Conservation (phyloP, 92 coral and sea anemone genomes). For the Epizoanthus rinbou region DNA sequence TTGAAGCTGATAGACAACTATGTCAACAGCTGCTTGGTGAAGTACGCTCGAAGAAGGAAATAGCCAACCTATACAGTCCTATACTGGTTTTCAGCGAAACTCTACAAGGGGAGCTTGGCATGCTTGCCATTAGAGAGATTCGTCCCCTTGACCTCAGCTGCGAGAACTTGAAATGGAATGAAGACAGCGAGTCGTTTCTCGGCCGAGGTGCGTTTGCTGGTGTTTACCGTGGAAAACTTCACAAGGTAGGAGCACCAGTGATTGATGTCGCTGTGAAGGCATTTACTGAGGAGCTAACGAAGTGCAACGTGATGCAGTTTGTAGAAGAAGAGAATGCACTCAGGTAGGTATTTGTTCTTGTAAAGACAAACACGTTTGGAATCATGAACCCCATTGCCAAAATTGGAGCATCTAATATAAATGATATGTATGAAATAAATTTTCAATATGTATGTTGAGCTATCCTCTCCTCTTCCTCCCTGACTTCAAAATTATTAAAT, state of each 20-base stretch:
- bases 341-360: constrained; percentile 7
- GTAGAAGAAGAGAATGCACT: constrained; percentile 28
- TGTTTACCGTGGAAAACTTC: constrained; percentile 36
- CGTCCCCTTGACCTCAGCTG: constrained; percentile 4
- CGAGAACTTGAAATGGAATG: constrained; percentile 39
- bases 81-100: not conserved
- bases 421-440: no score
- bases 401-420: no score
- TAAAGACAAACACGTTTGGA: not conserved
- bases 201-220: constrained; percentile 41
- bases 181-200: not conserved
- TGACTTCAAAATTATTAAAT: no score
- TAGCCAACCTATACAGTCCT: not conserved
- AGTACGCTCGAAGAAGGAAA: not conserved
- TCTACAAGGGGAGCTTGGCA: not conserved
- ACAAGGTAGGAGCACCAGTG: not conserved
- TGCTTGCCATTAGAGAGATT: constrained; percentile 21
- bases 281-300: constrained; percentile 5
- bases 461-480: no score
- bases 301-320: not conserved
- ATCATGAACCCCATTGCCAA: not conserved
- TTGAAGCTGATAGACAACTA: constrained; percentile 23
- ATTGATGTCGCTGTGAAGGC: constrained; percentile 37
- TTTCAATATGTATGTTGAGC: no score
- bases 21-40: constrained; percentile 1